Evolutionary conservation across 2,113 vertebrate species (phyloP).

Genomic region (Notarius lentiginosus): DNA sequence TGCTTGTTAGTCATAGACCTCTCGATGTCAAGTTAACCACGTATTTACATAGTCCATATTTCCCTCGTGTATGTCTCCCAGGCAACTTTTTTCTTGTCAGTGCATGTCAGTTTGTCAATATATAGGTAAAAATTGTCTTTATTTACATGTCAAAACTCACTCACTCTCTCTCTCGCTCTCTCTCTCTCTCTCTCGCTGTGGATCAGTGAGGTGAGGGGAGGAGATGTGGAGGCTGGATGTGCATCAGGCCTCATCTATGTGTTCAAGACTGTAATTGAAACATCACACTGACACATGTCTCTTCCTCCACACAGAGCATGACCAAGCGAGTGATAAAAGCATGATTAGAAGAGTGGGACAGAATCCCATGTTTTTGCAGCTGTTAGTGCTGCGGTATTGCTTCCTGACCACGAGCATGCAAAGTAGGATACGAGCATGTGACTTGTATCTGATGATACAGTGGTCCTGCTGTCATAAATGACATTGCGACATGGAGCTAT

Average conservation of each 20-base stretch:
- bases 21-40: not conserved
- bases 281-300: conserved; percentile 26
- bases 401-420: not conserved
- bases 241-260: conserved; percentile 5
- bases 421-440: not conserved
- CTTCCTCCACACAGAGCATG: not conserved
- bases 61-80: not conserved
- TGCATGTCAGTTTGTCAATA: not conserved
- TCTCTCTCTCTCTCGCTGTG: not conserved
- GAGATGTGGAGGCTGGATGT: conserved; percentile 21
- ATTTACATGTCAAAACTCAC: not conserved
- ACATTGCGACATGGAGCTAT: not conserved
- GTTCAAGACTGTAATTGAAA: conserved; percentile 36
- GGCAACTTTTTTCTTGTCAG: not conserved
- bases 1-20: not conserved
- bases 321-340: not conserved
- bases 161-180: not conserved
- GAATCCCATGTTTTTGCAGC: not conserved
- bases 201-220: not conserved
- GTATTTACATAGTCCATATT: not conserved
- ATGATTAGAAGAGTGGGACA: not conserved
- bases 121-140: not conserved
- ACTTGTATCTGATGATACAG: not conserved
- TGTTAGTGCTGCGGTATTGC: not conserved
- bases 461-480: conserved; percentile 1